phyloP scores from a whole-genome alignment of 2,888 invertebrate species.

The Tetanocera ferruginea region DNA sequence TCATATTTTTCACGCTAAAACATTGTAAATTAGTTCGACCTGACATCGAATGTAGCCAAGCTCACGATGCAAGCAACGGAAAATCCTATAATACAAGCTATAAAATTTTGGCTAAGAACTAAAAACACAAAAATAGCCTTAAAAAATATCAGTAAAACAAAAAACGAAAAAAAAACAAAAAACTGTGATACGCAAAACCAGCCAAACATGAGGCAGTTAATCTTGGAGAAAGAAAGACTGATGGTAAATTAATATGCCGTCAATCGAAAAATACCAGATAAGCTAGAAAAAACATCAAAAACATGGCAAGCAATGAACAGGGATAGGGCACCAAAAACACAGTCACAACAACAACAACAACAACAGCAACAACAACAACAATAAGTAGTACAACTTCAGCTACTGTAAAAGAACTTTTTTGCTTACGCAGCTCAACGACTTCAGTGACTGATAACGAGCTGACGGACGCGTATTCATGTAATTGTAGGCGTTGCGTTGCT shows the following conservation, averaged over 20 bases:
- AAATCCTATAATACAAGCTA: too few relatives aligned
- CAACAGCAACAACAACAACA: background rate
- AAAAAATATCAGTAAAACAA: background rate
- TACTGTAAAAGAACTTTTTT: background rate
- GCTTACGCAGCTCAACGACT: slow-evolving; percentile 16
- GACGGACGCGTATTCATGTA: background rate
- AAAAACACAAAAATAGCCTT: background rate
- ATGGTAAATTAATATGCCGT: slow-evolving; percentile 45
- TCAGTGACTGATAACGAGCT: slow-evolving; percentile 20
- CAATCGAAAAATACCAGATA: slow-evolving; percentile 19
- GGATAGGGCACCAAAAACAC: background rate
- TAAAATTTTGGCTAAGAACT: background rate
- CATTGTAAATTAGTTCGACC: too few relatives aligned
- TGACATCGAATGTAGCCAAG: too few relatives aligned
- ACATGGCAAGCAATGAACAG: background rate
- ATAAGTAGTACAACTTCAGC: too few relatives aligned
- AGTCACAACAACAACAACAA: background rate
- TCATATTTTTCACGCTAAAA: too few relatives aligned
- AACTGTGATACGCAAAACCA: slow-evolving; percentile 2
- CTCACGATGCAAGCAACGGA: too few relatives aligned
- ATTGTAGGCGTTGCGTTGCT: background rate
- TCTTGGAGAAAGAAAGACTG: slow-evolving; percentile 35
- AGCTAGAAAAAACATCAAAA: background rate
- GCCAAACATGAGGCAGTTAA: slow-evolving; percentile 38
- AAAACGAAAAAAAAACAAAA: background rate